Percentiles rank a stretch among this genome's conserved stretches.
Conservation (phyloP, 1,140 invertebrate genomes). For the Nymphalis io region DNA sequence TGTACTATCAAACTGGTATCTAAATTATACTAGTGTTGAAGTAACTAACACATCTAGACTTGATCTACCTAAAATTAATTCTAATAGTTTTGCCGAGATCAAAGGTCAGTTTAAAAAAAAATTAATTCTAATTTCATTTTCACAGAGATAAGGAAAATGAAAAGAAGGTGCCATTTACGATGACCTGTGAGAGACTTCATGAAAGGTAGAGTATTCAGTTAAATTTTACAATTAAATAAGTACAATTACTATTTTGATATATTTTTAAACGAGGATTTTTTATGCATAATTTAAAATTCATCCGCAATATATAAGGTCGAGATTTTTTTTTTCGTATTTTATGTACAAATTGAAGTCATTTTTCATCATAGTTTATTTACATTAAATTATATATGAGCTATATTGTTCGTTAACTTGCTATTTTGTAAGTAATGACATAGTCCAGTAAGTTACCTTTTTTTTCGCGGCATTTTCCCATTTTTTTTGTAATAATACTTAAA, state of each 20-base stretch:
- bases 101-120: not conserved
- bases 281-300: no score
- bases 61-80: not conserved
- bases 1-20: no score
- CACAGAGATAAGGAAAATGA: conserved; percentile 62
- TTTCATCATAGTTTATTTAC: no score
- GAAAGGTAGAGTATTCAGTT: conserved; percentile 53
- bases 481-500: no score
- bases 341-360: not conserved
- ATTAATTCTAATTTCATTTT: conserved; percentile 12
- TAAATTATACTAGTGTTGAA: no score
- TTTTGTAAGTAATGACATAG: no score
- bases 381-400: conserved; percentile 1
- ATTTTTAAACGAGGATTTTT: not conserved
- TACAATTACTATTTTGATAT: not conserved
- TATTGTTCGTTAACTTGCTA: no score
- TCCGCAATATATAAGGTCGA: not conserved
- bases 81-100: not conserved
- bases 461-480: no score
- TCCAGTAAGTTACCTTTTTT: no score
- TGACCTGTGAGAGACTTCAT: conserved; percentile 65
- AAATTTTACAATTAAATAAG: not conserved
- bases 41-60: no score
- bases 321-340: not conserved
- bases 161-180: conserved; percentile 46